A percentile compares a stretch with the other conserved stretches of the same genome.
Evolutionary conservation across 1,140 invertebrate species (phyloP).

Genomic region (Gonioctena quinquepunctata): DNA sequence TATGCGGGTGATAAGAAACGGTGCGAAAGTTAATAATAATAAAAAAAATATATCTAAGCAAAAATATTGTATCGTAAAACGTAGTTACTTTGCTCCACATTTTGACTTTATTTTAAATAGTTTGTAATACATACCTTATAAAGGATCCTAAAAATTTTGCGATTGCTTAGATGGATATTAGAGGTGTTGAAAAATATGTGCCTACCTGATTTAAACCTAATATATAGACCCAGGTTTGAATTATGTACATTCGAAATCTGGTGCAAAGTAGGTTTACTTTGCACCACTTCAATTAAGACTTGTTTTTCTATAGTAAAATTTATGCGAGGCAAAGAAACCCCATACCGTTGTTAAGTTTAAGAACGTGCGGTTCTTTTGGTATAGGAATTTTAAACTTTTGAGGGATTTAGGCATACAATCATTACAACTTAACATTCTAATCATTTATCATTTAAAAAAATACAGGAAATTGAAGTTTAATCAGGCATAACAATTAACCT

Average conservation of each 20-base stretch:
- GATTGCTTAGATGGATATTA: conserved; percentile 4
- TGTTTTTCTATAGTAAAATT: conserved; percentile 6
- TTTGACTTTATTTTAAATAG: background rate
- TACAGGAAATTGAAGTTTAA: too few species aligned
- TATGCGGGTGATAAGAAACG: too few species aligned
- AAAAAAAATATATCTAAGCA: too few species aligned
- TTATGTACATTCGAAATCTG: conserved; percentile 8
- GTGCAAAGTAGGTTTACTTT: background rate
- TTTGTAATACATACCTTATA: conserved; percentile 2
- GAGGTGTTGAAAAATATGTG: background rate
- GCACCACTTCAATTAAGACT: conserved; percentile 9
- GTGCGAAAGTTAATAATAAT: too few species aligned
- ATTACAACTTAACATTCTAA: background rate
- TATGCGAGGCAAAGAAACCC: background rate
- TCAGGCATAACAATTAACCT: too few species aligned
- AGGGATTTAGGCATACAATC: background rate
- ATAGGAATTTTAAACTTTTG: conserved; percentile 4
- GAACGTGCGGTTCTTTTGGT: background rate
- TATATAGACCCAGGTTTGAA: background rate
- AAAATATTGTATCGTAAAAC: background rate
- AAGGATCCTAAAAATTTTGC: background rate
- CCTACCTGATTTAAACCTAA: background rate
- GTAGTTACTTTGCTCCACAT: conserved; percentile 1
- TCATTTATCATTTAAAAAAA: background rate
- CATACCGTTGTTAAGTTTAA: conserved; percentile 3